Conservation (phyloP, 2,797 vertebrate species). For the Pangasius larnaudii region DNA sequence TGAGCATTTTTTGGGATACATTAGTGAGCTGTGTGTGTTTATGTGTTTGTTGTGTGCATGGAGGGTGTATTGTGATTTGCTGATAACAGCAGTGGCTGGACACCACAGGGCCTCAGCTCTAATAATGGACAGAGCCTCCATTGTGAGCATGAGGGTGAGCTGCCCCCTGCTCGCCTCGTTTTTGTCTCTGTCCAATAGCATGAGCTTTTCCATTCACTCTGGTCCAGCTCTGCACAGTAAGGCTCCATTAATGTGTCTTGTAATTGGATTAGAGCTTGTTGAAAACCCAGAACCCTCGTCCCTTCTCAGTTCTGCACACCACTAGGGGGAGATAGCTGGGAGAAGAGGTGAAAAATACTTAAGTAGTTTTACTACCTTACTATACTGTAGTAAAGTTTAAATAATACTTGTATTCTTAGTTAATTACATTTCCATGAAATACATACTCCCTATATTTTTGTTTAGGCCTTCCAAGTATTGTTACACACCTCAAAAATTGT, state of each 20-base stretch:
- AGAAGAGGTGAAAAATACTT: neutral
- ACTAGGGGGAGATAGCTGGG: constrained; percentile 38
- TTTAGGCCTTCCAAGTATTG: neutral
- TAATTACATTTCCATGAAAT: neutral
- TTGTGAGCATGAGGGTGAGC: constrained; percentile 63
- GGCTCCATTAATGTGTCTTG: constrained; percentile 59
- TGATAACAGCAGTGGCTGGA: constrained; percentile 73
- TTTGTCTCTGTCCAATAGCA: constrained; percentile 28
- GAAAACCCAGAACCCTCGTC: constrained; percentile 42
- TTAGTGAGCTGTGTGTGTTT: constrained; percentile 53
- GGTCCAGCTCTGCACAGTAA: constrained; percentile 51
- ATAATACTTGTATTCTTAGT: neutral
- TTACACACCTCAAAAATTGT: neutral
- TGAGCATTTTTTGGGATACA: constrained; percentile 56
- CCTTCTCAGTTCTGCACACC: constrained; percentile 36
- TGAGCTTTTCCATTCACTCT: constrained; percentile 50
- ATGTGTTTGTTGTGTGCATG: constrained; percentile 59
- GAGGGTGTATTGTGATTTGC: constrained; percentile 63
- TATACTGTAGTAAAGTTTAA: neutral
- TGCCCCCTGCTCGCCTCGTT: constrained; percentile 55
- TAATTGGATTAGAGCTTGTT: constrained; percentile 63
- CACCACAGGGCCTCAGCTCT: constrained; percentile 50
- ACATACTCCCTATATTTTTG: neutral
- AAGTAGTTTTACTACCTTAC: neutral
- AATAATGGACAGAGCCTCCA: constrained; percentile 65